phyloP scores from a whole-genome alignment of 2,888 invertebrate genomes.

The Acronicta leporina region DNA sequence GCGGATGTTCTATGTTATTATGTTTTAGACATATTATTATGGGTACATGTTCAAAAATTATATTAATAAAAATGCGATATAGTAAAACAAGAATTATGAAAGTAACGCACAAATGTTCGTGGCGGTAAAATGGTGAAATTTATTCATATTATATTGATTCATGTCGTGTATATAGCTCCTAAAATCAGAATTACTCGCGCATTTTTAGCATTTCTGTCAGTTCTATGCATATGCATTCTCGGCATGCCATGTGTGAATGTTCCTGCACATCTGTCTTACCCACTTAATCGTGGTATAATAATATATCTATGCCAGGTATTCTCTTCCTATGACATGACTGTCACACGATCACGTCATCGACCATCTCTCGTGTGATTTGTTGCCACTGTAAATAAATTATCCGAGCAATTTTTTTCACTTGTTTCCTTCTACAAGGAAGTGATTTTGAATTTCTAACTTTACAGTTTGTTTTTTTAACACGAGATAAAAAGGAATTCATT shows the following conservation, averaged over 20 bases:
- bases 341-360: no score
- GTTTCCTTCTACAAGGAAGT: no score
- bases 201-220: slow-evolving; percentile 17
- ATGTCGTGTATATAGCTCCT: slow-evolving; percentile 37
- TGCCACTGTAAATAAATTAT: no score
- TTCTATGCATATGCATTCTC: slow-evolving; percentile 25
- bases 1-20: no score
- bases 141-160: not conserved
- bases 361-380: no score
- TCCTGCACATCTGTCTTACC: slow-evolving; percentile 8
- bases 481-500: no score
- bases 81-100: not conserved
- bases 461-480: no score
- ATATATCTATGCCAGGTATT: no score
- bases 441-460: no score
- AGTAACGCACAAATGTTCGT: slow-evolving; percentile 25
- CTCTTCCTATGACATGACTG: no score
- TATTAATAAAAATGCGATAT: not conserved
- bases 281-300: not conserved
- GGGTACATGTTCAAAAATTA: no score
- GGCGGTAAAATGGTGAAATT: slow-evolving; percentile 34
- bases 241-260: slow-evolving; percentile 29
- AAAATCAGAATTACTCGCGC: slow-evolving; percentile 52
- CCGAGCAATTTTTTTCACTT: no score
- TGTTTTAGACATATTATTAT: slow-evolving; percentile 9